Conservation (phyloP, 2,113 vertebrate genomes). For the Propithecus coquereli region DNA sequence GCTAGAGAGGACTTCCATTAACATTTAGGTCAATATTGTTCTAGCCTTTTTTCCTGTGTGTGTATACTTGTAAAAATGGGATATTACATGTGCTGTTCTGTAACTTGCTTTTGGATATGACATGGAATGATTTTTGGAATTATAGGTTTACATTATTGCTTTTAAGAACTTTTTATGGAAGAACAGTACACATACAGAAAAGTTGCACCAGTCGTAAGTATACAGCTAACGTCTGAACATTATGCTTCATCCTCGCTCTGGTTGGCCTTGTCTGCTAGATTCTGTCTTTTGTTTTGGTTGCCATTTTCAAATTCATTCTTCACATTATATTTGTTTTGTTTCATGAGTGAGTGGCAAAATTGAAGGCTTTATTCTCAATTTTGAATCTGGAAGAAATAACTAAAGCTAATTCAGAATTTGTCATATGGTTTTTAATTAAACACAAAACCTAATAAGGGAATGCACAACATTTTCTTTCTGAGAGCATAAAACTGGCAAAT, state of each 20-base stretch:
- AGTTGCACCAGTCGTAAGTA: background rate
- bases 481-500: background rate
- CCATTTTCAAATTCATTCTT: constrained; percentile 33
- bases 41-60: background rate
- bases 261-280: background rate
- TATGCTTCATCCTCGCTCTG: background rate
- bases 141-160: background rate
- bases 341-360: constrained; percentile 29
- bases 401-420: constrained; percentile 38
- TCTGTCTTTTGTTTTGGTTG: constrained; percentile 13
- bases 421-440: constrained; percentile 20
- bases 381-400: constrained; percentile 22
- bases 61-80: background rate
- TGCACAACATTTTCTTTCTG: constrained; percentile 2
- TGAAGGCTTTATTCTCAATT: background rate
- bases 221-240: background rate
- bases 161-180: background rate
- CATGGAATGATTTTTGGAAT: background rate
- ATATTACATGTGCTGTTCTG: background rate
- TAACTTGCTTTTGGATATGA: background rate
- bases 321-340: constrained; percentile 23
- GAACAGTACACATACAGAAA: background rate
- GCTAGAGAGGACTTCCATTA: background rate
- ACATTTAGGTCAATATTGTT: background rate
- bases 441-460: background rate